Base-by-base conservation (phyloP, 2,113 vertebrate genomes). In the Pelusios castaneus region DNA sequence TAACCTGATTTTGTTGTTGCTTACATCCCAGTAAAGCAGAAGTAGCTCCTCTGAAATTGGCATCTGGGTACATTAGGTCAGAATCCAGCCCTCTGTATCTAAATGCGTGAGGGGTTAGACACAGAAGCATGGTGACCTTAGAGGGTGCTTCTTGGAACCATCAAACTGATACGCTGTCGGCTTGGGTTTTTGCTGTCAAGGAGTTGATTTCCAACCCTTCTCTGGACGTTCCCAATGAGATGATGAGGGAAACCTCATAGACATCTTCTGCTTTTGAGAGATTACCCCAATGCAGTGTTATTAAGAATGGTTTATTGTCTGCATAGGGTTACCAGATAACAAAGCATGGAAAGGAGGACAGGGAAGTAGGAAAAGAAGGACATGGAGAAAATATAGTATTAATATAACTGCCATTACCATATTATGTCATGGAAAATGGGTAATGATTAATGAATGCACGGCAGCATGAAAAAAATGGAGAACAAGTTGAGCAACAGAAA, bases 121-220 rank as follows among this genome's bases (percentile, higher is more conserved):
- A 38, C 17, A 19, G 24, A 8, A 3, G 2, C 0, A 0, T 82
- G 84, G 27, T 0, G 1, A 73, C 10, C 47, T 1, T 43, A 73
- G 10, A 13, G 22, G 22, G 1, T 31, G 84, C 9, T 38, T 9
- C 13, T 13, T 12, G 86, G 94, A 22, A 1, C 54, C 87, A 70
- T 70, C 0, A 0, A 1, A 25, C 77, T 80, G 56, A 0, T 25
- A 90, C 84, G 88, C 95, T 94, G 82, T 92, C 85, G 34, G 83
- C 13, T 80, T 87, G 91, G 86, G 93, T 86, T 84, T 54, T 81
- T 80, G 81, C 96, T 93, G 80, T 82, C 87, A 55, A 77, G 49
- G 80, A 92, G 90, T 84, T 2, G 9, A 63, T 67, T 51, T 60
- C 51, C 78, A 3, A 70, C 0, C 0, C 38, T 55, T 52, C 27